phyloP scores from a whole-genome alignment of 2,888 invertebrate species.

The Brachycybe producta region DNA sequence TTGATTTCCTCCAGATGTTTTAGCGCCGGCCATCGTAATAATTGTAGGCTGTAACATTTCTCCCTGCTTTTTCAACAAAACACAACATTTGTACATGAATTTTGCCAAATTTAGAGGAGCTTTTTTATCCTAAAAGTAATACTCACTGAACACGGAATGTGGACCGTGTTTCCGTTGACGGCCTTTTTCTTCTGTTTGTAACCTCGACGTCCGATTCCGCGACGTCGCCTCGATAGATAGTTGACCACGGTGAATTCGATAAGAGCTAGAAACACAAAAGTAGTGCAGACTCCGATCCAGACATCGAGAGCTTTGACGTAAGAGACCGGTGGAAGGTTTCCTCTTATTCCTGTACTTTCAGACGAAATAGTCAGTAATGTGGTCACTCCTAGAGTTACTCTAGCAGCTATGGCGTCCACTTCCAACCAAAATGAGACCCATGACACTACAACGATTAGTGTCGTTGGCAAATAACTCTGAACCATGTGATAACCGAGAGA shows the following conservation, averaged over 20 bases:
- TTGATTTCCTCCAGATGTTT: not conserved
- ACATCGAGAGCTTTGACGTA: constrained; percentile 29
- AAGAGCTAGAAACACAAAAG: constrained; percentile 39
- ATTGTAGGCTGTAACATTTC: too few species aligned
- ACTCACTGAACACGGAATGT: too few species aligned
- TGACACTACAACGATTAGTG: constrained; percentile 30
- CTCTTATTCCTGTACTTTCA: constrained; percentile 24
- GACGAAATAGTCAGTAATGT: constrained; percentile 30
- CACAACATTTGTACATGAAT: too few species aligned
- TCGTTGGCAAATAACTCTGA: constrained; percentile 30
- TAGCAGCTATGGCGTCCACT: constrained; percentile 29
- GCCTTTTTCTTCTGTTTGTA: not conserved
- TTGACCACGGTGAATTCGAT: constrained; percentile 40
- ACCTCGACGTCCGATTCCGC: not conserved
- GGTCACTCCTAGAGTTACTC: constrained; percentile 31
- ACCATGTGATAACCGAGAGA: constrained; percentile 29
- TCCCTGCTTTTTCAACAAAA: too few species aligned
- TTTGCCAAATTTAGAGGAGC: too few species aligned
- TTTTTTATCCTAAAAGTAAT: too few species aligned
- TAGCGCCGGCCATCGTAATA: not conserved
- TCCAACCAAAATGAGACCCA: constrained; percentile 32
- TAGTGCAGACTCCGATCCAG: constrained; percentile 31
- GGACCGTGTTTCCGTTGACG: too few species aligned
- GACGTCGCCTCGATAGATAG: constrained; percentile 35
- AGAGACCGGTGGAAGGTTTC: constrained; percentile 25